Evolutionary conservation across 1,140 invertebrate genomes (phyloP).

Genomic region (Drosophila hydei): DNA sequence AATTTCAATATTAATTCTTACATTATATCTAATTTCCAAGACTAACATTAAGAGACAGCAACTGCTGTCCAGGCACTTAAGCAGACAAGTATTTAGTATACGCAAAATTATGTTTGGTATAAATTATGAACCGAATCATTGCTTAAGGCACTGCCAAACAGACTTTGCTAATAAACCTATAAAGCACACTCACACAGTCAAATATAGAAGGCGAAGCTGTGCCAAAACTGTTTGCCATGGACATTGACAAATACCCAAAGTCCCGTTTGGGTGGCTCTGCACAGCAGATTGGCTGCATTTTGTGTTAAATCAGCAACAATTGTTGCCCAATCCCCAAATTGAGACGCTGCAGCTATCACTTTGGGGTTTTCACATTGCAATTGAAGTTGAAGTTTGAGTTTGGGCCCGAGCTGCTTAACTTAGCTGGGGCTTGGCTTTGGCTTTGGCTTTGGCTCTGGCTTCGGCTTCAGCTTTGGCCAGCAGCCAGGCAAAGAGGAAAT

Average conservation of each 20-base stretch:
- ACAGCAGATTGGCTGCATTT: slow-evolving; percentile 68
- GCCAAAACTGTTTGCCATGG: slow-evolving; percentile 42
- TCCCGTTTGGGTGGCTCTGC: background rate
- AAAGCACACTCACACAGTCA: slow-evolving; percentile 12
- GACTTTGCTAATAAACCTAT: slow-evolving; percentile 44
- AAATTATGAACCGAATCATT: slow-evolving; percentile 46
- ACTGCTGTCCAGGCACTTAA: slow-evolving; percentile 12
- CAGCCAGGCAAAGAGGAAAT: slow-evolving; percentile 66
- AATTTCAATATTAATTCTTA: too few relatives aligned
- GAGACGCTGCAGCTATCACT: slow-evolving; percentile 48
- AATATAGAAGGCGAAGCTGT: background rate
- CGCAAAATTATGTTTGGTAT: slow-evolving; percentile 17
- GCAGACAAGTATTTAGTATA: slow-evolving; percentile 25
- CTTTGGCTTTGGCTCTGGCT: slow-evolving; percentile 23
- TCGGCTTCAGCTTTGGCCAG: slow-evolving; percentile 45
- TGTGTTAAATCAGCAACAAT: slow-evolving; percentile 79
- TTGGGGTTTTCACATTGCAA: slow-evolving; percentile 37
- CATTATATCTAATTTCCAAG: too few relatives aligned
- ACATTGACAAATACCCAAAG: slow-evolving; percentile 49
- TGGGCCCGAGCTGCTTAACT: slow-evolving; percentile 36
- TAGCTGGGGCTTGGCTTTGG: slow-evolving; percentile 42
- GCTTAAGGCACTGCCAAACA: slow-evolving; percentile 23
- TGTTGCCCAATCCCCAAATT: slow-evolving; percentile 58
- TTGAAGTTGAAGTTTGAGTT: slow-evolving; percentile 36
- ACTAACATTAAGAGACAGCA: slow-evolving; percentile 12